Base-by-base conservation (phyloP, 2,113 vertebrate species). In the Sorex araneus region DNA sequence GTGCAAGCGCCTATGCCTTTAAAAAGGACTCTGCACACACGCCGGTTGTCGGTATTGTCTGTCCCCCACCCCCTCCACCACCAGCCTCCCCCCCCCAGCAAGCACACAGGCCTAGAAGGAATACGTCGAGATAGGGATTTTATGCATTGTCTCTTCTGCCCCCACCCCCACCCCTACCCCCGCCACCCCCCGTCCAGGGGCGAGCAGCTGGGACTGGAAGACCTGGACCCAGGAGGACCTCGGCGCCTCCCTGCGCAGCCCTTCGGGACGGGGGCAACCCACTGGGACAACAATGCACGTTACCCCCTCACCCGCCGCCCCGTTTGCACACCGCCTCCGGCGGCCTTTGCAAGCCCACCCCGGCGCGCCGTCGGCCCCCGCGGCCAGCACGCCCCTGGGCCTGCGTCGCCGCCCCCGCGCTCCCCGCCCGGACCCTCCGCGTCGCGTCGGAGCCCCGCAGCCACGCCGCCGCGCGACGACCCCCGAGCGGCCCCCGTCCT, bases 21-120 rank as follows among this genome's bases (percentile, higher is more conserved):
- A 40, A 40, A 40, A 40, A 15, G 12, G 54, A 13, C 11, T 54
- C 11, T 54, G 54, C 54, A 13, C 18, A 54, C 9, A 54, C 4
- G 54, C 13, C 15, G 54, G 13, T 54, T 54, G 11, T 54, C 54
- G 11, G 54, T 19, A 54, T 54, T 54, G 54, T 54, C 54, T 54
- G 1, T 19, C 8, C 18, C 54, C 54, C 54, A 13, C 54, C 18
- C 13, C 54, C 54, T 13, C 54, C 54, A 54, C 50, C 47, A 8
- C 47, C 47, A 9, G 47, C 54, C 54, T 13, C 54, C 54, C 4
- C 50, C 71, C 71, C 90, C 69, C 30, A 21, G 40, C 64, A 36
- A 74, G 47, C 74, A 92, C 30, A n/a, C 64, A 77, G 34, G 93
- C 70, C 82, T 93, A 93, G 88, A 86, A 95, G 57, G 63, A 94